Percentiles rank a stretch among this genome's conserved stretches.
Evolutionary conservation across 2,888 invertebrate species (phyloP).

Genomic region (Drosophila maculinotata): DNA sequence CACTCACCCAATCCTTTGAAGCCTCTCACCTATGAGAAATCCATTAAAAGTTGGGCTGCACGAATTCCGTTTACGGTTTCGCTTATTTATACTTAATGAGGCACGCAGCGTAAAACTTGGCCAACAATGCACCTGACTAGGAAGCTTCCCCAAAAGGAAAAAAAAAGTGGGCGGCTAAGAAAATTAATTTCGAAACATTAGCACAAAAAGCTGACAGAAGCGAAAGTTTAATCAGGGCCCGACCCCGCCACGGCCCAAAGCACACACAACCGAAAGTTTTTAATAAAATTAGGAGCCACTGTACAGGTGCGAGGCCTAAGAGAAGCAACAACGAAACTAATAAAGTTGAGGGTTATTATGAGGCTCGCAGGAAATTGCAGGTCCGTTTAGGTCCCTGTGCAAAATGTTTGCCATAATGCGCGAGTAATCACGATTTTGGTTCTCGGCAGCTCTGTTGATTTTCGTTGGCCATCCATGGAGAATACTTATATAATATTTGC

Average conservation of each 20-base stretch:
- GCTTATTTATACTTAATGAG: slow-evolving; percentile 56
- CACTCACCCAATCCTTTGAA: slow-evolving; percentile 25
- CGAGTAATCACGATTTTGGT: slow-evolving; percentile 59
- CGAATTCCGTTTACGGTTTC: slow-evolving; percentile 36
- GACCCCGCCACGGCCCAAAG: background rate
- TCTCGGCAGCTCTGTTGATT: slow-evolving; percentile 25
- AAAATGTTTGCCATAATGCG: slow-evolving; percentile 55
- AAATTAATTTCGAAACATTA: slow-evolving; percentile 55
- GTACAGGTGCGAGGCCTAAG: slow-evolving; percentile 4
- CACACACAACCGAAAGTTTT: slow-evolving; percentile 40
- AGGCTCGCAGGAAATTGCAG: slow-evolving; percentile 31
- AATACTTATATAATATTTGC: slow-evolving; percentile 7
- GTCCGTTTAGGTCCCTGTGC: slow-evolving; percentile 8
- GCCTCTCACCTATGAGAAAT: slow-evolving; percentile 27
- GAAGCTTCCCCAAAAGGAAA: background rate
- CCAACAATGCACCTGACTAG: slow-evolving; percentile 20
- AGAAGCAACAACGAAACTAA: slow-evolving; percentile 20
- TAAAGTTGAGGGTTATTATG: slow-evolving; percentile 45
- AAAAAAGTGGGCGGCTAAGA: slow-evolving; percentile 10
- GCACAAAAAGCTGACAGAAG: slow-evolving; percentile 31
- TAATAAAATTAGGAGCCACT: slow-evolving; percentile 47
- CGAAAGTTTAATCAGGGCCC: slow-evolving; percentile 14
- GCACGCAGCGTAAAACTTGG: slow-evolving; percentile 41
- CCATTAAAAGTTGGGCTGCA: slow-evolving; percentile 52
- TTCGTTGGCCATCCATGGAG: slow-evolving; percentile 7